Evolutionary conservation across 2,888 invertebrate genomes (phyloP).

Genomic region (Spisula solida): DNA sequence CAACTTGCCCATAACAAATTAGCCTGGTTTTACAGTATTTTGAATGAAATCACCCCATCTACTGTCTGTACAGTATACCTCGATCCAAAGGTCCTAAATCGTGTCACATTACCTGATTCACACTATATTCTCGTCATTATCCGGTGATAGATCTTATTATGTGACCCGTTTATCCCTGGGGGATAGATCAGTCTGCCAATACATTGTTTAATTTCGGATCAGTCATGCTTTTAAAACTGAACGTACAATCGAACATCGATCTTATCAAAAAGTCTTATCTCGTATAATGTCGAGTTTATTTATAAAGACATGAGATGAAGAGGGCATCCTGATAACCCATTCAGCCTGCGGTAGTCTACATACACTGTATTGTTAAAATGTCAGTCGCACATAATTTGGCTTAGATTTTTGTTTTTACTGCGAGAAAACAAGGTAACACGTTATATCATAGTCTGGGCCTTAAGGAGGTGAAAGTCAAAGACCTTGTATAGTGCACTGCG

Average conservation of each 20-base stretch:
- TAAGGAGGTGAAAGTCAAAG: background rate
- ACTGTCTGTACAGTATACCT: no score
- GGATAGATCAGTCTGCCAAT: background rate
- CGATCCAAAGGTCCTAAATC: background rate
- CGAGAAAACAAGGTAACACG: background rate
- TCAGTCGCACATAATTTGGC: background rate
- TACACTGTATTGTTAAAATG: background rate
- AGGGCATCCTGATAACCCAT: background rate
- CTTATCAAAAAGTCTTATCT: slow-evolving; percentile 12
- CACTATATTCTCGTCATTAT: background rate
- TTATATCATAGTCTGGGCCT: background rate
- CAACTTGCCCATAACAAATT: no score
- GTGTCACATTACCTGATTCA: background rate
- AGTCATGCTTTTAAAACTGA: background rate
- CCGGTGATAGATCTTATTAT: background rate
- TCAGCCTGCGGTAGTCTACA: background rate
- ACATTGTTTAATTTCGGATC: background rate
- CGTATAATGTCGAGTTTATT: background rate
- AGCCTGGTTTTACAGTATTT: no score
- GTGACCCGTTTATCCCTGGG: background rate
- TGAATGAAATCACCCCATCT: no score
- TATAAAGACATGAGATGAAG: background rate
- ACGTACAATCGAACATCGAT: background rate
- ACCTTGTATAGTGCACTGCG: background rate
- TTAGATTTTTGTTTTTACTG: background rate